Percentiles rank a stretch among this genome's conserved stretches.
Conservation (phyloP, 2,113 vertebrate species). For the Thamnaconus septentrionalis region DNA sequence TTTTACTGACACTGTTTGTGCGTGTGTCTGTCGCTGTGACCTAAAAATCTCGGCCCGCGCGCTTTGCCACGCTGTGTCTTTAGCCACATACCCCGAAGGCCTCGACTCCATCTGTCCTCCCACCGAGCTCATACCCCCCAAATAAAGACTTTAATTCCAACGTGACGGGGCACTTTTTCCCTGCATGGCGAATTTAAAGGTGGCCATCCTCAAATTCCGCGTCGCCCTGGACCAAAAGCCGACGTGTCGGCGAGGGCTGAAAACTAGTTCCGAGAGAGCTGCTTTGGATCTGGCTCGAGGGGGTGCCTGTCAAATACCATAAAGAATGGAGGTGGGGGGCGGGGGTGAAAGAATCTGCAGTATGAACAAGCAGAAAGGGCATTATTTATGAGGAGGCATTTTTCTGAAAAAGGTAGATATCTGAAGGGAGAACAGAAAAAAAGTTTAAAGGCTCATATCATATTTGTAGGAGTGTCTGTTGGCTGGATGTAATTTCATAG, state of each 20-base stretch:
- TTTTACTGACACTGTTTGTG: conserved; percentile 3
- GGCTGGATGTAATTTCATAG: too few species aligned
- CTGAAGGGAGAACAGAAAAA: too few species aligned
- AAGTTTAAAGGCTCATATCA: too few species aligned
- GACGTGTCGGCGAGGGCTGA: neutral
- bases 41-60: conserved; percentile 50
- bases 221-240: conserved; percentile 3
- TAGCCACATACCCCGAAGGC: conserved; percentile 51
- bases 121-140: conserved; percentile 44
- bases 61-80: conserved; percentile 37
- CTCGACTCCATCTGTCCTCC: conserved; percentile 63
- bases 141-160: conserved; percentile 55
- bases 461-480: too few species aligned
- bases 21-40: conserved; percentile 27
- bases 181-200: conserved; percentile 32
- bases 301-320: too few species aligned
- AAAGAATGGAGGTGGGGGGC: too few species aligned
- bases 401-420: too few species aligned
- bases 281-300: too few species aligned
- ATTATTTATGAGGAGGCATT: too few species aligned
- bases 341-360: too few species aligned
- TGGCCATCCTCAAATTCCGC: neutral
- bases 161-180: conserved; percentile 30
- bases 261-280: too few species aligned
- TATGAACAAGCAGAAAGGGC: too few species aligned